Percentiles rank a stretch among this genome's conserved stretches.
Conservation (phyloP, 2,113 vertebrate genomes). For the Labeo rohita region DNA sequence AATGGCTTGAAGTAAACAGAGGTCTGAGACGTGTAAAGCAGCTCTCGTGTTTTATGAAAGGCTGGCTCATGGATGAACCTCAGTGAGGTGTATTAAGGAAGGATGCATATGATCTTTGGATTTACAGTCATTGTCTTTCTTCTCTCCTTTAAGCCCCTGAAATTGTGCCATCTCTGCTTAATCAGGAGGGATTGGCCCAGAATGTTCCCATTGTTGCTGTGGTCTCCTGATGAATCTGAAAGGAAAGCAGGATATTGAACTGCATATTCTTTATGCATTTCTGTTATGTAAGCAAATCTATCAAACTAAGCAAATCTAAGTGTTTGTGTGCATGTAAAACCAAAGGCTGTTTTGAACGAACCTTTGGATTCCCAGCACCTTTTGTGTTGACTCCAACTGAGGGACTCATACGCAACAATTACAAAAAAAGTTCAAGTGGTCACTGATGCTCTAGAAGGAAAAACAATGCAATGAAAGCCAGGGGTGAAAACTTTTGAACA, state of each 20-base stretch:
- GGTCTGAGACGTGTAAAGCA: not conserved
- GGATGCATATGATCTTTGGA: not conserved
- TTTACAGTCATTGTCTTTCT: not conserved
- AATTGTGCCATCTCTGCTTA: constrained; percentile 7
- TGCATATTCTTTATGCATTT: constrained; percentile 3
- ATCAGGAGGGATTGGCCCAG: constrained; percentile 16
- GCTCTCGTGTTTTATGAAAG: not conserved
- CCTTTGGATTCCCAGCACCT: too few relatives aligned
- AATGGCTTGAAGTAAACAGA: not conserved
- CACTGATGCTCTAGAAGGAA: too few relatives aligned
- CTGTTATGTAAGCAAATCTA: constrained; percentile 15
- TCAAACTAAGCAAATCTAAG: not conserved
- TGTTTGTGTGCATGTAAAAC: constrained; percentile 15
- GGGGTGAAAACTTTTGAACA: too few relatives aligned
- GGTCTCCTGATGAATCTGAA: not conserved
- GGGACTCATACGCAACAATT: too few relatives aligned
- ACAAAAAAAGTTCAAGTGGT: too few relatives aligned
- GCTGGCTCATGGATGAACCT: not conserved
- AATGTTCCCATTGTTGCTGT: not conserved
- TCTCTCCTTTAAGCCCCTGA: not conserved
- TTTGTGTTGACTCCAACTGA: too few relatives aligned
- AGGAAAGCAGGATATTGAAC: not conserved
- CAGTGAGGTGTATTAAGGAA: not conserved
- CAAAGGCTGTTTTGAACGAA: not conserved
- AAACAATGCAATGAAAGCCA: too few relatives aligned